phyloP scores from a whole-genome alignment of 2,888 invertebrate species.

The Tipula helvola region DNA sequence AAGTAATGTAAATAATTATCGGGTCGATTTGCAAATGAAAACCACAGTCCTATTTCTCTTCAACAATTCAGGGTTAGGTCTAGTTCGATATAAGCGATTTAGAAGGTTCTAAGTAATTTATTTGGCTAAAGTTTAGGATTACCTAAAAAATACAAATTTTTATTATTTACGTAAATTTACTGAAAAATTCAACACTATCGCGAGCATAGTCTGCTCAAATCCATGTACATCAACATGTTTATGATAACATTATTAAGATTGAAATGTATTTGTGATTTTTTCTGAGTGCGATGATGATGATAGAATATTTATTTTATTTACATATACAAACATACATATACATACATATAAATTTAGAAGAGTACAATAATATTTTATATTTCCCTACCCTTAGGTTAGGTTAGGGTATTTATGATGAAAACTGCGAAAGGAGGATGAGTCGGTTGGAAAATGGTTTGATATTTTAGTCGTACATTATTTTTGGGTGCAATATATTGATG shows the following conservation, averaged over 20 bases:
- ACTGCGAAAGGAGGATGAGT: neutral
- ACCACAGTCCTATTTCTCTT: too few species aligned
- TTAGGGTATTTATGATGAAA: neutral
- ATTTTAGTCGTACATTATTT: neutral
- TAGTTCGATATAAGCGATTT: too few species aligned
- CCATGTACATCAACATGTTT: neutral
- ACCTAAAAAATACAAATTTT: too few species aligned
- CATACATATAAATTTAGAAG: neutral
- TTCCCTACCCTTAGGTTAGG: neutral
- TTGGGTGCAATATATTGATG: neutral
- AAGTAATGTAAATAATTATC: too few species aligned
- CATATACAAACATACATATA: neutral
- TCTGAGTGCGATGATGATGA: neutral
- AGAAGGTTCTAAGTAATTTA: too few species aligned
- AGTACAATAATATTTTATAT: neutral
- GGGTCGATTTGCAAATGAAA: too few species aligned
- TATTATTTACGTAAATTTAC: too few species aligned
- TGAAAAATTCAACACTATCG: neutral
- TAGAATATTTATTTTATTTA: neutral
- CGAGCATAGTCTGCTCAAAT: neutral
- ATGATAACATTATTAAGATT: neutral
- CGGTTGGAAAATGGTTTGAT: neutral
- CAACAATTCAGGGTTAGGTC: too few species aligned
- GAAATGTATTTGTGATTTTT: neutral
- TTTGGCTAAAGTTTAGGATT: too few species aligned